Percentiles rank a stretch among this genome's conserved stretches.
Conservation (phyloP, 1,140 invertebrate species). For the Caerostris extrusa region DNA sequence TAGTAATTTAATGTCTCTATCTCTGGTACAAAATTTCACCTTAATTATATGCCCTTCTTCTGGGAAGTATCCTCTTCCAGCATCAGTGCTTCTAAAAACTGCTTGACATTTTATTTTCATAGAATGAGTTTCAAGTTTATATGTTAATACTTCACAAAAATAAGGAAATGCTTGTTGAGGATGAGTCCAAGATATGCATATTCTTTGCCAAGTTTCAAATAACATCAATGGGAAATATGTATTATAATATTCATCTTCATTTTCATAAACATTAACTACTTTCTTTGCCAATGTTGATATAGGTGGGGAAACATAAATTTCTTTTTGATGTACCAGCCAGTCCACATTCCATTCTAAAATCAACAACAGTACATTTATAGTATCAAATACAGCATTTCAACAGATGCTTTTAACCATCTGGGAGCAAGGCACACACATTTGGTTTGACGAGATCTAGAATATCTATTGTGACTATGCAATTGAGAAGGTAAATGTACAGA, state of each 20-base stretch:
- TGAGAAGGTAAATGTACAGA: not conserved
- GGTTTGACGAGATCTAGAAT: not conserved
- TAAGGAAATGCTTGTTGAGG: conserved; percentile 17
- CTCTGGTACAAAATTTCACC: conserved; percentile 54
- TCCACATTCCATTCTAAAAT: conserved; percentile 74
- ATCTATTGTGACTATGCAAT: not conserved
- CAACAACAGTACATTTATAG: conserved; percentile 39
- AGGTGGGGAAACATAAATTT: conserved; percentile 51
- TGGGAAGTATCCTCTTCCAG: conserved; percentile 33
- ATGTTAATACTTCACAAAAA: conserved; percentile 38
- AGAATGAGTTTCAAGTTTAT: not conserved
- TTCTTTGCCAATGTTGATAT: conserved; percentile 38
- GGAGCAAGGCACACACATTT: conserved; percentile 55
- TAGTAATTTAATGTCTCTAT: conserved; percentile 52
- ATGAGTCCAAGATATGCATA: conserved; percentile 66
- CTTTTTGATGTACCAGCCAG: conserved; percentile 61
- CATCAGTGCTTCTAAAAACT: conserved; percentile 2
- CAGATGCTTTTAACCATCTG: conserved; percentile 47
- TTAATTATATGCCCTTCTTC: conserved; percentile 68
- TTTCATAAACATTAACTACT: conserved; percentile 32
- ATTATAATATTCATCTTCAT: conserved; percentile 62
- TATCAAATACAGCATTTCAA: conserved; percentile 41
- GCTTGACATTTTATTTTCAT: conserved; percentile 49
- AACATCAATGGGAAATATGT: conserved; percentile 63
- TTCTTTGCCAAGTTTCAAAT: conserved; percentile 72